Base-by-base conservation (phyloP, 2,888 invertebrate species). In the Campoplex capitator region DNA sequence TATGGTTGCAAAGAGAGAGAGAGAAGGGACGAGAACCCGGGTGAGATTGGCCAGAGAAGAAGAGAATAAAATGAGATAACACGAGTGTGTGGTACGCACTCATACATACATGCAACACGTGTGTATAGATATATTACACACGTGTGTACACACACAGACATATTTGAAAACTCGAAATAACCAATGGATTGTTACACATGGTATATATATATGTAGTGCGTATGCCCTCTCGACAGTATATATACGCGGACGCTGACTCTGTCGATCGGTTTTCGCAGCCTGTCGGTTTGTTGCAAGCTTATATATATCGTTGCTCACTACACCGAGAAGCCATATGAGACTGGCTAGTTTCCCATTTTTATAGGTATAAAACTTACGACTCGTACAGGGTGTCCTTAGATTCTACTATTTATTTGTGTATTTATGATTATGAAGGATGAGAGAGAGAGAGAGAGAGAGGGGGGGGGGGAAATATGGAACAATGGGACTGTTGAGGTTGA, bases 221-320 rank as follows among this genome's bases (percentile, higher is more conserved):
- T 58, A 73, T 23, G 23, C 71, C 28, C 45, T 74, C 18, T 28
- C 73, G 51, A 51, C 73, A 51, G 67, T 73, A 23, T 73, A 23
- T 73, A 68, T 54, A 51, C 48, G 23, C 28, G 70, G 51, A 75
- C 70, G 11, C 54, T n/a, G 74, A 67, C 77, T 23, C 23, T 42
- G 86, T 81, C 86, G 80, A 86, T 86, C 77, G 86, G 73, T 81
- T 71, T 86, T 76, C 80, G 83, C 83, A 79, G 80, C 79, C 71
- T 83, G 86, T 86, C 86, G 75, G 79, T 86, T 83, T 58, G 86
- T 86, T 86, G 42, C 80, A 67, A 83, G 83, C 86, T 86, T 86
- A 86, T 86, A 86, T 86, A 62, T 32, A 86, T 86, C 80, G 83
- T 76, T 56, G 79, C 67, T 71, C 80, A 71, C 76, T 65, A 35